phyloP scores from a whole-genome alignment of 2,888 invertebrate genomes.

The Tipula helvola region DNA sequence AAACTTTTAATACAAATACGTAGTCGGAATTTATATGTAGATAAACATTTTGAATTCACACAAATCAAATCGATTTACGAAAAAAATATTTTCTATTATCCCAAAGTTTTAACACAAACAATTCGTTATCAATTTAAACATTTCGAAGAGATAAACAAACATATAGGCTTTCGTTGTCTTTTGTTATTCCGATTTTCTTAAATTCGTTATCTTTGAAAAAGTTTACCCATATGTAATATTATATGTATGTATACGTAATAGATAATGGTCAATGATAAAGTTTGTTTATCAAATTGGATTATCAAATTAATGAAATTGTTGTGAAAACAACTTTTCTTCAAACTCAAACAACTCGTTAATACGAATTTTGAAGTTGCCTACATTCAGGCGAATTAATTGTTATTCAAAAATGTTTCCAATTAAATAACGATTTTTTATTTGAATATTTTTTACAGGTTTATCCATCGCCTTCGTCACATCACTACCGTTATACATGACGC shows the following conservation, averaged over 20 bases:
- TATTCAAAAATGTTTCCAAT: no score
- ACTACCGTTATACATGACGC: slow-evolving; percentile 42
- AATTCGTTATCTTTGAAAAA: no score
- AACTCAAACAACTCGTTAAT: background rate
- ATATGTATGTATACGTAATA: background rate
- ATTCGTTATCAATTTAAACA: background rate
- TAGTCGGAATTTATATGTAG: no score
- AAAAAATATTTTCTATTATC: background rate
- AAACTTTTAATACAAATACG: no score
- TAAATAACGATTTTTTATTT: no score
- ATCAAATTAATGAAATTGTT: background rate
- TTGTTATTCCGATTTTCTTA: no score
- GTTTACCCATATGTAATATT: no score
- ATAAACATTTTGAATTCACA: no score
- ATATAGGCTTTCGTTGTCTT: background rate
- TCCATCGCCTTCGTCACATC: slow-evolving; percentile 45
- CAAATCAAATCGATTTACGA: no score
- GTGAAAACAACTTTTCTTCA: background rate
- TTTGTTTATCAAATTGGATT: background rate
- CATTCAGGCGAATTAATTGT: background rate
- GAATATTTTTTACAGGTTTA: slow-evolving; percentile 26
- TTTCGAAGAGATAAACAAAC: background rate
- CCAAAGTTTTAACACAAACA: background rate
- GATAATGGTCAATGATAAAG: background rate
- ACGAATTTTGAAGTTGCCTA: background rate